Evolutionary conservation across 1,140 invertebrate genomes (phyloP).

Genomic region (Mizuhopecten yessoensis): DNA sequence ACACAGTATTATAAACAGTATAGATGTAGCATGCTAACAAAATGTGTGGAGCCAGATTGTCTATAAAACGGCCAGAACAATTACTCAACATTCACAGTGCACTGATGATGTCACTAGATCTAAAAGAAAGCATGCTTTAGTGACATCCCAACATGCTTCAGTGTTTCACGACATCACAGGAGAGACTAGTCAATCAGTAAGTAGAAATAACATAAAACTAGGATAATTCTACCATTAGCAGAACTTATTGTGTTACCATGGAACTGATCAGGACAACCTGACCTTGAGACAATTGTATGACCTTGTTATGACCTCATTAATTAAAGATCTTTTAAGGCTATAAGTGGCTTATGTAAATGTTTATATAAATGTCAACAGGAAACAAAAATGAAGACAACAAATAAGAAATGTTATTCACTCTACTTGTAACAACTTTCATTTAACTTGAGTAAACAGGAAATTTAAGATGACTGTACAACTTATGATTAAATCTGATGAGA

Average conservation of each 20-base stretch:
- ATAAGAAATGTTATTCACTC: too few species aligned
- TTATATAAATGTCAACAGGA: too few species aligned
- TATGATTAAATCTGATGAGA: neutral
- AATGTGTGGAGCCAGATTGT: neutral
- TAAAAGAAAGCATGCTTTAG: conserved; percentile 14
- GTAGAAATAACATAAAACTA: too few species aligned
- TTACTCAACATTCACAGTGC: neutral
- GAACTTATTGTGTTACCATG: neutral
- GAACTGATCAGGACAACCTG: neutral
- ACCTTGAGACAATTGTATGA: too few species aligned
- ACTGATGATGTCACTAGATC: neutral
- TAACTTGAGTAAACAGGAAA: too few species aligned
- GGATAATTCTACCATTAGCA: neutral
- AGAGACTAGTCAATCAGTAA: neutral
- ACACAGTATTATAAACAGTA: neutral
- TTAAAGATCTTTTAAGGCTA: too few species aligned
- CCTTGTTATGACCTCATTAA: too few species aligned
- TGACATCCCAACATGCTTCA: conserved; percentile 18
- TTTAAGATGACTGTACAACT: too few species aligned
- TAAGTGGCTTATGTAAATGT: too few species aligned
- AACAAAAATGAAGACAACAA: too few species aligned
- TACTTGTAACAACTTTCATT: too few species aligned
- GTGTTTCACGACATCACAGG: neutral
- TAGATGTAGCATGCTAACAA: neutral
- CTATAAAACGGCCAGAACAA: neutral